Evolutionary conservation across 2,888 invertebrate genomes (phyloP).

Genomic region (Acrocera orbiculus): DNA sequence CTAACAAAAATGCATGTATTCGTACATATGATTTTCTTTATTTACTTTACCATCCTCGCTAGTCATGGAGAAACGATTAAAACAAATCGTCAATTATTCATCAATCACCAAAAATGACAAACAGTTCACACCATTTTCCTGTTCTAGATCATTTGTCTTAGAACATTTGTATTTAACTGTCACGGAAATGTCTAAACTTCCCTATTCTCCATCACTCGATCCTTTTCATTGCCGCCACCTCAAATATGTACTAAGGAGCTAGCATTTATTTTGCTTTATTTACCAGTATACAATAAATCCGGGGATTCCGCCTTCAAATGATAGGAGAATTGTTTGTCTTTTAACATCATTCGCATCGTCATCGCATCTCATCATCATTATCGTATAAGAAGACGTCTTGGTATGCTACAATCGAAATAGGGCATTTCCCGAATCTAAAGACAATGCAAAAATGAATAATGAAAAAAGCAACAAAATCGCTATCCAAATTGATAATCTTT

Average conservation of each 20-base stretch:
- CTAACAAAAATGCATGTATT: too few species aligned
- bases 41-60: too few species aligned
- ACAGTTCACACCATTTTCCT: conserved; percentile 17
- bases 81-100: conserved; percentile 17
- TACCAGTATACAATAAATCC: not conserved
- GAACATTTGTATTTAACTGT: conserved; percentile 8
- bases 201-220: not conserved
- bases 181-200: conserved; percentile 10
- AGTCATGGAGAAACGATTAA: too few species aligned
- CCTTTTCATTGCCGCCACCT: too few species aligned
- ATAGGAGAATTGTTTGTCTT: not conserved
- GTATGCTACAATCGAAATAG: conserved; percentile 2
- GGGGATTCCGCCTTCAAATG: not conserved
- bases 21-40: too few species aligned
- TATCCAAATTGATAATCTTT: too few species aligned
- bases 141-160: conserved; percentile 12
- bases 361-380: conserved; percentile 11
- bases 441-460: too few species aligned
- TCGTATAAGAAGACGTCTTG: conserved; percentile 2
- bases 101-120: conserved; percentile 20
- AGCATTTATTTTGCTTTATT: not conserved
- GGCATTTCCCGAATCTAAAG: conserved; percentile 1
- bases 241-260: not conserved
- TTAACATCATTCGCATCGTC: conserved; percentile 8
- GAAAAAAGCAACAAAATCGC: too few species aligned